Base-by-base conservation (phyloP, 2,888 invertebrate genomes). In the Temnothorax rugatulus region DNA sequence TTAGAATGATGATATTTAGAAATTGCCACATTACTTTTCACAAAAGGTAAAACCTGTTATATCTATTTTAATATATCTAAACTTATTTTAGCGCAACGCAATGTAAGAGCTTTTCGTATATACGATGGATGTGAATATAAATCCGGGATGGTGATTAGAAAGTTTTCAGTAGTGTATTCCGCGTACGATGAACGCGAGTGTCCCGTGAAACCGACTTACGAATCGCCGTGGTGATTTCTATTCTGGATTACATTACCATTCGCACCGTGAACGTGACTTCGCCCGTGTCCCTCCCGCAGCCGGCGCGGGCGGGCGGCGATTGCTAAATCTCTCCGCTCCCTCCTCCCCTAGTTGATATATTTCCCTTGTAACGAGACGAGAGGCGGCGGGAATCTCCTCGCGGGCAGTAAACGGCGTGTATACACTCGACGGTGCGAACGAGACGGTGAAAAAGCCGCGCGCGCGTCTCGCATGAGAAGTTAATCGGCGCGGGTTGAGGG, bases 401-500 rank as follows among this genome's bases (percentile, higher is more conserved):
- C 25, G 29, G 29, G 29, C 38, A 13, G 69, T 25, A 25, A 47
- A 41, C n/a, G 34, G 4, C 41, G 25, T 4, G 57, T 25, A 8
- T 21, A 11, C 21, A 11, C 38, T 73, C 25, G 18, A 34, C 8
- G 44, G 21, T 52, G 21, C 75, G 41, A 66, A 52, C 29, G 71
- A 38, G 71, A 61, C 66, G 79, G 61, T 44, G 77, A 84, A 87
- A 89, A 86, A 87, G 84, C 83, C 5, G 34, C 61, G 18, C 5
- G 44, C 61, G 18, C 38, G 54, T 34, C 83, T 69, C 76, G 79
- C 84, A 69, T 52, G 63, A 82, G 83, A 85, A 79, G 71, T 84
- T 88, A 84, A 89, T 79, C 89, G 88, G 85, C 82, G 82, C 82
- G 87, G 85, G 87, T 86, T 83, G 88, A 86, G 84, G 77, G 83